A percentile compares a stretch with the other conserved stretches of the same genome.
Evolutionary conservation across 2,888 invertebrate species (phyloP).

Genomic region (Meganola albula): DNA sequence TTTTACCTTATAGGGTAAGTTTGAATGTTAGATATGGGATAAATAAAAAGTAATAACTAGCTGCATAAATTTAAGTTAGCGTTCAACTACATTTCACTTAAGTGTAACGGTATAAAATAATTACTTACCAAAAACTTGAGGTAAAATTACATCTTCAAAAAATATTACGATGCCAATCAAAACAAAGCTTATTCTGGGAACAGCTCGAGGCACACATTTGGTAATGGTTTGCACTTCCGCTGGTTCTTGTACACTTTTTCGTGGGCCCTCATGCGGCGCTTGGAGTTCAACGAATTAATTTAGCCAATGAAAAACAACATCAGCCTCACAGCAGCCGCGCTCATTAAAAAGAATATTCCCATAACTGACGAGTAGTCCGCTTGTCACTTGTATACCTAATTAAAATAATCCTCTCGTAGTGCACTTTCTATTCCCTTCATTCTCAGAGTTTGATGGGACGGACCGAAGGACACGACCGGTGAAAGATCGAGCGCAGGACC

Average conservation of each 20-base stretch:
- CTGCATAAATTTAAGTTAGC: too few species aligned
- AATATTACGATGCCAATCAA: constrained; percentile 18
- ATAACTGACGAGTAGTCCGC: too few species aligned
- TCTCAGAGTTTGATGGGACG: too few species aligned
- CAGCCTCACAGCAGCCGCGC: constrained; percentile 22
- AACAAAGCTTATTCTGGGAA: constrained; percentile 40
- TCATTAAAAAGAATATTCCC: constrained; percentile 39
- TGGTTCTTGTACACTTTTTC: constrained; percentile 47
- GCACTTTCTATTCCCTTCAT: too few species aligned
- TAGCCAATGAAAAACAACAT: constrained; percentile 40
- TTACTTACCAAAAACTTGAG: constrained; percentile 11
- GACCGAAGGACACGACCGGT: too few species aligned
- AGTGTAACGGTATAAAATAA: too few species aligned
- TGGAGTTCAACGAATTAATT: constrained; percentile 64
- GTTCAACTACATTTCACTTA: too few species aligned
- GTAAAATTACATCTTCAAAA: constrained; percentile 15
- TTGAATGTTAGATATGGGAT: too few species aligned
- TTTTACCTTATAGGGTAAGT: too few species aligned
- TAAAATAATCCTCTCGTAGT: too few species aligned
- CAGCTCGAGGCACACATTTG: constrained; percentile 55
- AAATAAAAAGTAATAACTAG: too few species aligned
- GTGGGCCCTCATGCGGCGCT: constrained; percentile 33
- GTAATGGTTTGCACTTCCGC: constrained; percentile 65
- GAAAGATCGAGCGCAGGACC: too few species aligned
- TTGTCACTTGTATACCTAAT: constrained; percentile 30